Evolutionary conservation across 2,888 invertebrate genomes (phyloP).

Genomic region (Thymelicus lineola): DNA sequence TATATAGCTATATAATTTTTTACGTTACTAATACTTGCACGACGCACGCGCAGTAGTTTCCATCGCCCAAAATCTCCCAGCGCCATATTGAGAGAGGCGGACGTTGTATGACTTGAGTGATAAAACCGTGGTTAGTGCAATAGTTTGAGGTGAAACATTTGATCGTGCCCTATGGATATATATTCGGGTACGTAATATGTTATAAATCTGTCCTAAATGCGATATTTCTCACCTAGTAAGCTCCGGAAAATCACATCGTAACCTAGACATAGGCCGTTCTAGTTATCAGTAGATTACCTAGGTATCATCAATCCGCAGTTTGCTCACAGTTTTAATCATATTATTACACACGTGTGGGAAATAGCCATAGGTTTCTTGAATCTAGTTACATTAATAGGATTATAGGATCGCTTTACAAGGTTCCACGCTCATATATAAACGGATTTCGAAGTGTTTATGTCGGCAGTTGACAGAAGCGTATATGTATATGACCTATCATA

Average conservation of each 20-base stretch:
- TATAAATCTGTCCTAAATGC: constrained; percentile 62
- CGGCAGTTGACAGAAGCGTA: constrained; percentile 87
- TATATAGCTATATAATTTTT: constrained; percentile 49
- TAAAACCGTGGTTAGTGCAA: constrained; percentile 83
- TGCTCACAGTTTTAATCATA: constrained; percentile 88
- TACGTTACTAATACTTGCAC: constrained; percentile 75
- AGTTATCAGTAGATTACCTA: constrained; percentile 86
- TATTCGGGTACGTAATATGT: constrained; percentile 83
- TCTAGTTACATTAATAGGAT: constrained; percentile 92
- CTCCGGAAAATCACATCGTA: constrained; percentile 77
- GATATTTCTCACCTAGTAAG: constrained; percentile 58
- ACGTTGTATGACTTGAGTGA: constrained; percentile 87
- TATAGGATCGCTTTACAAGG: constrained; percentile 86
- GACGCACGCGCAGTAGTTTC: constrained; percentile 84
- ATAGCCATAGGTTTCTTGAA: constrained; percentile 90
- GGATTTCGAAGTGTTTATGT: constrained; percentile 86
- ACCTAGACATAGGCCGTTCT: constrained; percentile 88
- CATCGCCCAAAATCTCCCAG: constrained; percentile 86
- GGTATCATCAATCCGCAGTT: constrained; percentile 85
- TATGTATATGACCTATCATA: constrained; percentile 87
- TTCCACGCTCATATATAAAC: constrained; percentile 85
- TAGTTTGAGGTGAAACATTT: constrained; percentile 83
- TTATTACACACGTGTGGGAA: constrained; percentile 88
- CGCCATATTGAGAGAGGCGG: constrained; percentile 92
- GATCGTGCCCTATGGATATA: constrained; percentile 86